Percentiles rank a stretch among this genome's conserved stretches.
Conservation (phyloP, 2,113 vertebrate species). For the Corythoichthys intestinalis region DNA sequence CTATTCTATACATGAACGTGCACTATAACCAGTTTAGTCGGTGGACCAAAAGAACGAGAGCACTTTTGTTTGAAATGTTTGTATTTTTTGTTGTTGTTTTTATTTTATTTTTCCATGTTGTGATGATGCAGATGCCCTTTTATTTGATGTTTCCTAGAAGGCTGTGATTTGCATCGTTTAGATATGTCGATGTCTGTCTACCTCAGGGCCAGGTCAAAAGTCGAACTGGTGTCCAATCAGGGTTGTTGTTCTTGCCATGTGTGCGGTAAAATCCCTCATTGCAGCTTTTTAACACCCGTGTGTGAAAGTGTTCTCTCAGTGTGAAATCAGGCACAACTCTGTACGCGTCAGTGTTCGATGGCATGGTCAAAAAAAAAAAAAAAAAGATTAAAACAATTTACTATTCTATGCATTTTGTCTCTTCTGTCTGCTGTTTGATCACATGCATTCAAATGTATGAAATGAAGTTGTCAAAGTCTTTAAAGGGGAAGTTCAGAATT, state of each 20-base stretch:
- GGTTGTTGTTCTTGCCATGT: slow-evolving; percentile 78
- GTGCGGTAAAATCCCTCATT: slow-evolving; percentile 74
- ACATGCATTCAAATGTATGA: background rate
- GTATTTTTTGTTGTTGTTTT: slow-evolving; percentile 69
- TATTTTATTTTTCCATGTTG: slow-evolving; percentile 73
- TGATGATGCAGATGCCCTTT: slow-evolving; percentile 70
- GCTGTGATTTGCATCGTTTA: slow-evolving; percentile 76
- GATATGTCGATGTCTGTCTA: slow-evolving; percentile 95
- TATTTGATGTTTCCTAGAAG: slow-evolving; percentile 71
- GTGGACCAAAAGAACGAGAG: slow-evolving; percentile 72
- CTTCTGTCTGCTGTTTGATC: slow-evolving; percentile 5
- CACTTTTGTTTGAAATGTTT: slow-evolving; percentile 71
- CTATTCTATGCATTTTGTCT: slow-evolving; percentile 80
- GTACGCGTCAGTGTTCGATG: slow-evolving; percentile 93
- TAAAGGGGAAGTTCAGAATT: too few relatives aligned
- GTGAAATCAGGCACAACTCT: slow-evolving; percentile 89
- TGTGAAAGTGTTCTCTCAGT: slow-evolving; percentile 78
- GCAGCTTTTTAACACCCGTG: slow-evolving; percentile 76
- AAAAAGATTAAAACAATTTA: slow-evolving; percentile 61
- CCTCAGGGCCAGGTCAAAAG: slow-evolving; percentile 97
- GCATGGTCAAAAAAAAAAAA: slow-evolving; percentile 71
- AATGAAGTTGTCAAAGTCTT: background rate
- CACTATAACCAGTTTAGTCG: slow-evolving; percentile 69
- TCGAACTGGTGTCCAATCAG: slow-evolving; percentile 87
- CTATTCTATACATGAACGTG: slow-evolving; percentile 67